A percentile compares a stretch with the other conserved stretches of the same genome.
These are phyloP conservation scores for Mesorhabditis spiculigera DNA, from an alignment of 2,888 invertebrate species.

Conservation along the genomic window DNA sequence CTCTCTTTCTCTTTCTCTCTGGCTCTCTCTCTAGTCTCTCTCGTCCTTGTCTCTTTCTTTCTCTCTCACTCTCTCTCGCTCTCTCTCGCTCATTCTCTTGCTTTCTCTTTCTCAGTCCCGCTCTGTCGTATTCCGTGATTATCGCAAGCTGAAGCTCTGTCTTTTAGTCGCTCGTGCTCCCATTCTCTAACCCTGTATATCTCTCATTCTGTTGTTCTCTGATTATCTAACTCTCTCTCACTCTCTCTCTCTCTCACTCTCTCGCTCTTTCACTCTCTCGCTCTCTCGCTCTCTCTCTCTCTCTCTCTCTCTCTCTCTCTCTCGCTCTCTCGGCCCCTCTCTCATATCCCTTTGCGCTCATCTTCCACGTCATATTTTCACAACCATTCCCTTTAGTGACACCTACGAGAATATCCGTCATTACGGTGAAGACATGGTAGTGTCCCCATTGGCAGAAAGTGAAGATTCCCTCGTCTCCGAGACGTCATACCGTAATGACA, in stretches of 20 bases:
- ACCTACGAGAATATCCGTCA: background rate
- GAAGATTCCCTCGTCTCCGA: constrained; percentile 34
- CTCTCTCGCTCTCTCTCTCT: background rate
- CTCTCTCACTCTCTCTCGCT: background rate
- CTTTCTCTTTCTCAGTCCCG: background rate
- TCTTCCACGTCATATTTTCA: background rate
- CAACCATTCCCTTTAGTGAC: background rate
- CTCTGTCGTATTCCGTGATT: too few species aligned
- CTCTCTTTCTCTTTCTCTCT: too few species aligned
- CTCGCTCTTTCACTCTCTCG: background rate
- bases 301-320: background rate
- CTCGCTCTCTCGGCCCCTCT: background rate
- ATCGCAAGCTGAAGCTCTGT: too few species aligned
- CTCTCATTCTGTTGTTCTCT: background rate
- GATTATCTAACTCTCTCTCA: too few species aligned
- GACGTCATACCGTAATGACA: constrained; percentile 24
- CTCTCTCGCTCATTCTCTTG: background rate
- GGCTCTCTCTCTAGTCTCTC: background rate
- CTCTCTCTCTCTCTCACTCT: background rate
- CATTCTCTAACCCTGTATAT: background rate
- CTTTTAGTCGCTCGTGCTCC: too few species aligned
- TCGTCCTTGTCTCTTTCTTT: background rate
- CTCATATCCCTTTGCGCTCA: background rate
- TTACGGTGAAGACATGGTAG: constrained; percentile 17
- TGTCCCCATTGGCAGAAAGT: constrained; percentile 29